Conservation (phyloP, 2,797 vertebrate genomes). For the Saguinus oedipus region DNA sequence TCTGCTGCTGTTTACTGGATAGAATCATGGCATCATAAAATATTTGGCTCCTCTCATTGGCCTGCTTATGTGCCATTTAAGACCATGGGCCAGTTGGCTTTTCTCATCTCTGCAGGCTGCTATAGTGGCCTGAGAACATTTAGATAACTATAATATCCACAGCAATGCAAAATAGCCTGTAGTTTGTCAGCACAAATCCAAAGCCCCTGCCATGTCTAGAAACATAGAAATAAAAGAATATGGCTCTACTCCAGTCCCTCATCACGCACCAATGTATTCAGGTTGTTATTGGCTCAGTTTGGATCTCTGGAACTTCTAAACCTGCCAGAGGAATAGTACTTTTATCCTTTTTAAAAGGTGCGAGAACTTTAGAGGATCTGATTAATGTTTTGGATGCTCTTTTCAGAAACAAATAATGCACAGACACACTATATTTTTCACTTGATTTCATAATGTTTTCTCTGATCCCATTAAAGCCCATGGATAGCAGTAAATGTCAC, state of each 20-base stretch:
- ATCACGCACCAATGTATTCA: not conserved
- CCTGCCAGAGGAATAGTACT: not conserved
- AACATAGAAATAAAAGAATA: not conserved
- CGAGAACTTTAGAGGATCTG: not conserved
- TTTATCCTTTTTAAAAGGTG: not conserved
- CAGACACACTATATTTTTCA: not conserved
- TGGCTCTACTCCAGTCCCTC: not conserved
- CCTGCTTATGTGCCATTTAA: not conserved
- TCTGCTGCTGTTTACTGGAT: not conserved
- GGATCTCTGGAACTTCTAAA: slow-evolving; percentile 27
- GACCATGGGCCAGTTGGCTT: not conserved
- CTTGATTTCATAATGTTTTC: not conserved
- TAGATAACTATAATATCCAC: not conserved
- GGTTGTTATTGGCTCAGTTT: not conserved
- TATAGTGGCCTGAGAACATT: not conserved
- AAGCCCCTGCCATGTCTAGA: not conserved
- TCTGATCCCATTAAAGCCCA: not conserved
- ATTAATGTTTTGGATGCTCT: not conserved
- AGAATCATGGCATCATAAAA: not conserved
- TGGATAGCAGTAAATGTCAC: not conserved
- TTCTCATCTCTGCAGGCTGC: not conserved
- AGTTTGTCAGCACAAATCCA: not conserved
- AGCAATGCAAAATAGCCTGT: not conserved
- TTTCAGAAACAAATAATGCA: not conserved
- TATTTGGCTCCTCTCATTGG: not conserved